Base-by-base conservation (phyloP, 2,113 vertebrate species). In the Serilophus lunatus region DNA sequence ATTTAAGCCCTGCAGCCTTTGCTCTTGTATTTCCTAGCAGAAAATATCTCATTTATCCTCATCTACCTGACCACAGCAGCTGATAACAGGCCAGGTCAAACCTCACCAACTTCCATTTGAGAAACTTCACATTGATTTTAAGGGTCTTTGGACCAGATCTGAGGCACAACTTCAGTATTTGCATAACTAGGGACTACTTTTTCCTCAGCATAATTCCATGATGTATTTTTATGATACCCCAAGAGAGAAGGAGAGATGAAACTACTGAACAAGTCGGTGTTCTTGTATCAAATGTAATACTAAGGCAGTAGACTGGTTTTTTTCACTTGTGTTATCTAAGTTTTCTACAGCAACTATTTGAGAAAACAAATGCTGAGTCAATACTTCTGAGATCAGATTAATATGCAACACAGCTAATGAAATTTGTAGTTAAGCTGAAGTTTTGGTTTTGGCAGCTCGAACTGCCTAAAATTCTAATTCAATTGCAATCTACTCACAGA, bases 371-470 rank as follows among this genome's bases (percentile, higher is more conserved):
- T 0, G 35, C 44, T 90, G 72, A 90, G 60, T 86, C 76, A 93
- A 76, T 65, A 49, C 76, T 76, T 84, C 80, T 88, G 72, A 78
- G 49, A 94, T 71, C 38, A 93, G 69, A 93, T 75, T 83, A 93
- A 56, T 78, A 75, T 56, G 61, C 72, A 78, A 44, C 60, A 89
- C 20, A 81, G 72, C 53, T 95, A 92, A 95, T 57, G 65, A 78
- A 95, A 94, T 92, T 81, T 94, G 65, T 72, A 80, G 49, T 92
- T 96, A 92, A 90, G 28, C 25, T 76, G n/a, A 95, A 95, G 70
- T 91, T 96, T 85, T 84, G 65, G 59, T 97, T 93, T 86, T 94
- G 77, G 74, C 94, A 96, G 86, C 75, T 80, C 69, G 51, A 96
- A 59, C 77, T 70, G 82, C 78, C 72, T 90, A 59, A 86, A 94